These are phyloP conservation scores for Corvus cornix DNA, from an alignment of 2,113 vertebrate genomes.

Conservation along the genomic window DNA sequence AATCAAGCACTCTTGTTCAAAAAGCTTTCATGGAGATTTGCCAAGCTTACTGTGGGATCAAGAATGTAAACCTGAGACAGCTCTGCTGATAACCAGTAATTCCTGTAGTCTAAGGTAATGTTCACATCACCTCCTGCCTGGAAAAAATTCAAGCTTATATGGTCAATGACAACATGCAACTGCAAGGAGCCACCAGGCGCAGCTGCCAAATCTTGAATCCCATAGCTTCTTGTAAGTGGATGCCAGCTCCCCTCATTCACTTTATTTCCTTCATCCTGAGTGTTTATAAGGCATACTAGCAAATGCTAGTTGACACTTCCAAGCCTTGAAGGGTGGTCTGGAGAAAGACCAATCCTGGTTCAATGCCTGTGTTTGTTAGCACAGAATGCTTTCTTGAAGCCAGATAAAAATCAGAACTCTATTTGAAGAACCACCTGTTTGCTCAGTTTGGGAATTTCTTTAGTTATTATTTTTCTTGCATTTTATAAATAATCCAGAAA, in stretches of 20 bases:
- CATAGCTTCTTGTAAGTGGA: conserved; percentile 20
- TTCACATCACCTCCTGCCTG: conserved; percentile 64
- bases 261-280: conserved; percentile 43
- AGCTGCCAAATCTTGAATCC: conserved; percentile 43
- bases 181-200: background rate
- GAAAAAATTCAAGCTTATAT: conserved; percentile 37
- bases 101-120: conserved; percentile 55
- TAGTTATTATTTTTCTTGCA: background rate
- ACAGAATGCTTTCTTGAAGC: conserved; percentile 27
- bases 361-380: background rate
- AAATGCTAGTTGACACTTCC: background rate
- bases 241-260: conserved; percentile 55
- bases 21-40: conserved; percentile 45
- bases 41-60: conserved; percentile 61
- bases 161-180: conserved; percentile 32
- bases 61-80: conserved; percentile 59
- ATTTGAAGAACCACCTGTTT: conserved; percentile 63
- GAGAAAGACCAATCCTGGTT: background rate
- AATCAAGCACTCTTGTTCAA: conserved; percentile 9
- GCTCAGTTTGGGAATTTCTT: background rate
- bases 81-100: conserved; percentile 61
- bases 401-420: conserved; percentile 29
- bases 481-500: conserved; percentile 57
- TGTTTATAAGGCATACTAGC: background rate
- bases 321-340: conserved; percentile 10